Base-by-base conservation (phyloP, 1,140 invertebrate genomes). In the Euborellia annulipes region DNA sequence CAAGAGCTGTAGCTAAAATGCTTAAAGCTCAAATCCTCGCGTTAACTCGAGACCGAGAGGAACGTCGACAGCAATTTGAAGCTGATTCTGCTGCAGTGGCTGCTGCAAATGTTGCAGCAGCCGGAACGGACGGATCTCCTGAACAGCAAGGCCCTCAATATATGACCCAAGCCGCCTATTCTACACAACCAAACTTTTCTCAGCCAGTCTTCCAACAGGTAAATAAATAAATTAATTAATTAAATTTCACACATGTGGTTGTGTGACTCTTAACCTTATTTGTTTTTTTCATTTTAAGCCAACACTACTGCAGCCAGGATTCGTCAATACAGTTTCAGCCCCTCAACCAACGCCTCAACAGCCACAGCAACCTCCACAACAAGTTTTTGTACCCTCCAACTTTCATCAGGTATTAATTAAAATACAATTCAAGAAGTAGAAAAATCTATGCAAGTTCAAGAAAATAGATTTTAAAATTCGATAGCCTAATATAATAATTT, bases 1-100 rank as follows among this genome's bases (percentile, higher is more conserved):
- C 85, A 0, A 76, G 87, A 55, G 80, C 84, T 37, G 87, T 94
- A 3, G 78, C 81, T 37, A 86, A 88, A 55, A 75, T 95, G 62
- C 72, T 97, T 18, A 82, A 85, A 57, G 82, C 82, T 36, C 85
- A 90, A 60, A 79, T 92, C 34, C 67, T 64, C 39, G 66, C 66
- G 41, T 64, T 82, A 49, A 64, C 70, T 2, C 68, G 75, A 39
- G 79, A 83, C 43, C 63, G 76, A 2, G 73, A 77, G 40, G 73
- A 76, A 30, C 23, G 23, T 27, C 23, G 23, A 27, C 23, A 27
- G 11, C 23, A 27, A 6, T 6, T 6, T 27, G 23, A 27, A 27
- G 23, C 43, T 60, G 14, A 55, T 62, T 3, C 54, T 46, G 37
- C 54, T 63, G 43, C 55, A 57, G 32, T 61, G 60, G 23, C 58